Percentiles rank a stretch among this genome's conserved stretches.
Evolutionary conservation across 2,113 vertebrate species (phyloP).

Genomic region (Colinus virginianus): DNA sequence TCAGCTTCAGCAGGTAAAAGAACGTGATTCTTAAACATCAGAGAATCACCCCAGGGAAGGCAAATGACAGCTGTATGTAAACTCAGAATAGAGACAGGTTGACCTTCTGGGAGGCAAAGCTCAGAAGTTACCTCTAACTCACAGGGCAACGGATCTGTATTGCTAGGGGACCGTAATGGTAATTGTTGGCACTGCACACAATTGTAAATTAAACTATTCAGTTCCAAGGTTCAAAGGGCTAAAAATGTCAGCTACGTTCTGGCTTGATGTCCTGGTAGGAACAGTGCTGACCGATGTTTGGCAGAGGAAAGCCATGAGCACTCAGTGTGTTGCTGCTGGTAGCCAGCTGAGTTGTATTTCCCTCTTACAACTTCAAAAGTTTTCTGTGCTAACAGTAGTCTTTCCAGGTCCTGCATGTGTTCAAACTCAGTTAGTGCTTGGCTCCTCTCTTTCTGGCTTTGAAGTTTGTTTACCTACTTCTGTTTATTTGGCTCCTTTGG

Average conservation of each 20-base stretch:
- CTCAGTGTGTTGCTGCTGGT: neutral
- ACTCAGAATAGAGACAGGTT: neutral
- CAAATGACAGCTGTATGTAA: neutral
- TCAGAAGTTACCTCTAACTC: neutral
- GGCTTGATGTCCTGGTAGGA: neutral
- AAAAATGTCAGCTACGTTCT: neutral
- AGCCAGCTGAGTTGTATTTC: neutral
- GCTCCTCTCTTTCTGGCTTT: neutral
- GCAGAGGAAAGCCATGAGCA: neutral
- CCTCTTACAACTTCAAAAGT: neutral
- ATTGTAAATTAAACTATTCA: neutral
- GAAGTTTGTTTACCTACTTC: neutral
- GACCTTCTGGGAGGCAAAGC: neutral
- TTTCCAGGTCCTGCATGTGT: neutral
- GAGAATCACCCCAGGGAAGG: neutral
- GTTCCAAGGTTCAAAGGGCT: neutral
- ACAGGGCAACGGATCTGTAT: neutral
- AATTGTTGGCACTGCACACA: neutral
- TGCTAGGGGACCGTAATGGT: neutral
- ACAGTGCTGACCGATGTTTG: neutral
- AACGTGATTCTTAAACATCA: neutral
- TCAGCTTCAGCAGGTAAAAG: neutral
- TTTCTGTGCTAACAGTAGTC: neutral
- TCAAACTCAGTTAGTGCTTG: neutral
- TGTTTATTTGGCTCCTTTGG: neutral